Evolutionary conservation across 2,888 invertebrate species (phyloP), one percentile per base, ranked within the genome.

Genomic region (Eupeodes luniger): DNA sequence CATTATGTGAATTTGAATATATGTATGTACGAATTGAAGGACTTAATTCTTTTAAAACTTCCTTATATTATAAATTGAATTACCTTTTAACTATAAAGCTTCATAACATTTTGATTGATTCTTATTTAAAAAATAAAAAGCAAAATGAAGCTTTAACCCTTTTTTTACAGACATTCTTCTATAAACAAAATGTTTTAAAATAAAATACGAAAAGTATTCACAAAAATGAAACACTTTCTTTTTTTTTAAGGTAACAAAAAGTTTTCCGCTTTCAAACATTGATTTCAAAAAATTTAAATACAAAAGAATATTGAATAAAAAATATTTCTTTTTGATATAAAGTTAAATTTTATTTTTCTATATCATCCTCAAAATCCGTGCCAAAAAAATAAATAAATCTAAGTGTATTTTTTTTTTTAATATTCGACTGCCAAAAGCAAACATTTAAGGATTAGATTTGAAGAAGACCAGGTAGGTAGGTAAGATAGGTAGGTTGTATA

Each of bases 341-440:
- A 5, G 16, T 3, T 62, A 62, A 62, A 47, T 27, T 27, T 14
- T 7, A 14, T 47, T 27, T 19, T 27, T 9, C 14, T 7, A 12
- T 64, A 27, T 40, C 16, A 47, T 44, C 4, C 7, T 1, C 0
- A 53, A 53, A 36, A 40, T 40, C 53, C 51, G 40, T 69, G 69
- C 69, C 69, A 69, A 53, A 51, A 66, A 66, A 49, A 64, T 44
- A 64, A 64, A 16, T n/a, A 61, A 11, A 34, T 59, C 14, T 47
- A 47, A 12, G 36, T 0, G 6, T 7, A 40, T 40, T 40, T 40
- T 40, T 67, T 69, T 69, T 12, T 40, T 40, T 4, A 49, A 64
- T 12, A 16, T 77, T 81, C 61, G 34, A 62, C 78, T 81, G 85
- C 85, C 85, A 85, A 78, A 78, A 61, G 81, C 61, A 81, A 85